Percentiles rank a stretch among this genome's conserved stretches.
These are phyloP conservation scores for Oscheius sp. DNA, from an alignment of 1,140 invertebrate species.

Conservation along the genomic window DNA sequence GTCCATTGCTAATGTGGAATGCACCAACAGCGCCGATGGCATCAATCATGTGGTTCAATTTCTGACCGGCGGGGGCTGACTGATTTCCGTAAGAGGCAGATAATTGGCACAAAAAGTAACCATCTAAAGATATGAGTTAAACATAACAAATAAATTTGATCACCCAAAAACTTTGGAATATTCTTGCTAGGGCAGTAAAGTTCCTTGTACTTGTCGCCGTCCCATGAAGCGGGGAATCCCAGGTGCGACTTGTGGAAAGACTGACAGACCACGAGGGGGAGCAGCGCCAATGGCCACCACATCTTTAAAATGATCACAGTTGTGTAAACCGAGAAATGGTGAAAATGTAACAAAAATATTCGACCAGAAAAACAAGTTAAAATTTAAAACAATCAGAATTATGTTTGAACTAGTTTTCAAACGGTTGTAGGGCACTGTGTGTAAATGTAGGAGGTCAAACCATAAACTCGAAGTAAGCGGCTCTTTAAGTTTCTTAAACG, in stretches of 20 bases:
- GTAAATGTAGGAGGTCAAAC: too few relatives aligned
- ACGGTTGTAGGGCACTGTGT: too few relatives aligned
- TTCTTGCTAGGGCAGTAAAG: slow-evolving; percentile 59
- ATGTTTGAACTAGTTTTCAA: background rate
- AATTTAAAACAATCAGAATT: background rate
- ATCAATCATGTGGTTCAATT: slow-evolving; percentile 59
- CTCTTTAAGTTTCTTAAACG: background rate
- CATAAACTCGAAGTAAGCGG: background rate
- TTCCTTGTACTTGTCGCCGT: slow-evolving; percentile 58
- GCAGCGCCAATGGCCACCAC: background rate
- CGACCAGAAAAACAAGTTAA: background rate
- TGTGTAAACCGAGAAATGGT: background rate
- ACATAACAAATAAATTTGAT: background rate
- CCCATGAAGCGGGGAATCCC: slow-evolving; percentile 59
- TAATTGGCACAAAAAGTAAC: slow-evolving; percentile 59
- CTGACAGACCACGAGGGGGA: slow-evolving; percentile 9
- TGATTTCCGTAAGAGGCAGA: slow-evolving; percentile 57
- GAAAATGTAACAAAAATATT: background rate
- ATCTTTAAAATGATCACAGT: background rate
- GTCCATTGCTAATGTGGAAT: slow-evolving; percentile 58
- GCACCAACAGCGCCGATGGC: slow-evolving; percentile 58
- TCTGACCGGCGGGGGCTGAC: slow-evolving; percentile 50
- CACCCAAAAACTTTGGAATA: slow-evolving; percentile 57
- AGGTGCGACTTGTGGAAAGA: slow-evolving; percentile 40
- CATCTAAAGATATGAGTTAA: slow-evolving; percentile 49